These are phyloP conservation scores for Atta cephalotes DNA, from an alignment of 1,140 invertebrate genomes.

Conservation along the genomic window DNA sequence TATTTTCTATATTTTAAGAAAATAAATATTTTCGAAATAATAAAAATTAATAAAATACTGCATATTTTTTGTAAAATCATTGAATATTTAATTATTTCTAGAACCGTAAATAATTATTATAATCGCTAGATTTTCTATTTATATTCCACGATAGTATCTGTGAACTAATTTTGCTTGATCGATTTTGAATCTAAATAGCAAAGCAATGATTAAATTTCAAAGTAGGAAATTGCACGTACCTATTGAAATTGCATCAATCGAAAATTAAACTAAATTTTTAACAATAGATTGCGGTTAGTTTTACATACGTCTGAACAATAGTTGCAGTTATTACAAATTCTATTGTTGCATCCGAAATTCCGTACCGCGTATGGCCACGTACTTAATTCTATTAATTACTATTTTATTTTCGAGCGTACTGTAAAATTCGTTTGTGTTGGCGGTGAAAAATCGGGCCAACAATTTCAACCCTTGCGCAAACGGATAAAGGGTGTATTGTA, in stretches of 20 bases:
- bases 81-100: not conserved
- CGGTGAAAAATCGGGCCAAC: conserved; percentile 11
- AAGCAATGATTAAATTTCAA: conserved; percentile 50
- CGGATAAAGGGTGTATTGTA: not conserved
- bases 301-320: conserved; percentile 62
- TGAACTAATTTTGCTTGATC: not conserved
- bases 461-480: conserved; percentile 35
- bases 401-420: conserved; percentile 24
- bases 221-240: conserved; percentile 55
- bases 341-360: conserved; percentile 27
- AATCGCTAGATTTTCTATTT: not conserved
- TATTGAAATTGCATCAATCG: conserved; percentile 77
- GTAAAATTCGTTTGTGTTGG: conserved; percentile 12
- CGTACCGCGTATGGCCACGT: not conserved
- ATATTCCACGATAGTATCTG: not conserved
- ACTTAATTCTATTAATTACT: conserved; percentile 59
- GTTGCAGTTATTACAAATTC: conserved; percentile 38
- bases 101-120: not conserved
- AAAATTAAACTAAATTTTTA: conserved; percentile 70
- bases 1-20: not conserved
- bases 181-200: conserved; percentile 18
- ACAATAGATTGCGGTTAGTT: conserved; percentile 47
- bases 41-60: not conserved
- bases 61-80: conserved; percentile 13
- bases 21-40: conserved; percentile 10